Conservation (phyloP, 2,797 vertebrate species). For the Melopsittacus undulatus region DNA sequence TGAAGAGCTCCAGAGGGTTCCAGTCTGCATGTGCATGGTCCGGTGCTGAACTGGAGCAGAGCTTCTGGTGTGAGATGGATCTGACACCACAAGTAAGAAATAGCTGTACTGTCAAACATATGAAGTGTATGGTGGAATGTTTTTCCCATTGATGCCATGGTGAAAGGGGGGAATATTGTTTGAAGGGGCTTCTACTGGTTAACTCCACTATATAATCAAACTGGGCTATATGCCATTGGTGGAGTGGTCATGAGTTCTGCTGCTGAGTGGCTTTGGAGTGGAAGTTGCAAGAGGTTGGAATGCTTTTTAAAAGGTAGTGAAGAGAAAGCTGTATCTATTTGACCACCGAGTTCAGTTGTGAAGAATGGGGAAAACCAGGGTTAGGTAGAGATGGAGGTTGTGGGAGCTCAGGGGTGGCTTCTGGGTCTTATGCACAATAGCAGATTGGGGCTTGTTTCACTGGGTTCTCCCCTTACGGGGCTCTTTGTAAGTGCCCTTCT, state of each 20-base stretch:
- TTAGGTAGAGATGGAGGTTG: not conserved
- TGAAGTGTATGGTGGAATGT: not conserved
- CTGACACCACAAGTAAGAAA: not conserved
- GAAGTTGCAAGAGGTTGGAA: not conserved
- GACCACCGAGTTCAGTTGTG: not conserved
- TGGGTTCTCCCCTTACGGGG: not conserved
- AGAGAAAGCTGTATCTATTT: not conserved
- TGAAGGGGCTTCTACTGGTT: not conserved
- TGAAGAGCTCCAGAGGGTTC: not conserved
- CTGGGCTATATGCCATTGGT: not conserved
- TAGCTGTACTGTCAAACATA: no score
- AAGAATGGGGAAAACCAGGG: not conserved
- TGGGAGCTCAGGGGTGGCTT: not conserved
- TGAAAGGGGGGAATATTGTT: not conserved
- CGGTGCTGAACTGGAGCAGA: not conserved
- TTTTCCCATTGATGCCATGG: not conserved
- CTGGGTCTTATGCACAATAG: no score
- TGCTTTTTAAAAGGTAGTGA: not conserved
- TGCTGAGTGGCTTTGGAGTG: not conserved
- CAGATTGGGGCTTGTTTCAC: not conserved
- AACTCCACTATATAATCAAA: not conserved
- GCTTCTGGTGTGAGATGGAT: not conserved
- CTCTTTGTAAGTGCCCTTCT: not conserved
- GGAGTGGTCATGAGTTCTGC: not conserved
- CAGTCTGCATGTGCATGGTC: not conserved